A percentile compares a stretch with the other conserved stretches of the same genome.
Evolutionary conservation across 2,113 vertebrate species (phyloP).

Genomic region (Saguinus midas): DNA sequence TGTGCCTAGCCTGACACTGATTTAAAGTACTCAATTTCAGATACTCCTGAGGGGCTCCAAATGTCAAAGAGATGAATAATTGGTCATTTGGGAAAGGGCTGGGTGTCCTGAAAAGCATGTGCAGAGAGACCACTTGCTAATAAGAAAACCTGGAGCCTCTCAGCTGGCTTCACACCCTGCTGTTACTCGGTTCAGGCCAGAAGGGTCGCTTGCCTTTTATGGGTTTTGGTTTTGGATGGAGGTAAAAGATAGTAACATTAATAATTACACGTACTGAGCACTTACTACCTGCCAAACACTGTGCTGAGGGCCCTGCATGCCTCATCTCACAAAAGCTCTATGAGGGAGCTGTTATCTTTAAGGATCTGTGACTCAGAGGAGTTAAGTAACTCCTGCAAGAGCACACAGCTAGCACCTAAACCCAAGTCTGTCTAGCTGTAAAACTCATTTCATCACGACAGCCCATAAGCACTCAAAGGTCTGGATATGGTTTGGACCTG

Average conservation of each 20-base stretch:
- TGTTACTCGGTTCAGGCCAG: not conserved
- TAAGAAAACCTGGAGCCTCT: no score
- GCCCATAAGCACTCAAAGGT: not conserved
- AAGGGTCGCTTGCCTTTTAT: not conserved
- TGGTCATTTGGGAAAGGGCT: not conserved
- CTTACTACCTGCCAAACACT: not conserved
- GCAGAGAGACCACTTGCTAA: no score
- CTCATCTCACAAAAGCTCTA: not conserved
- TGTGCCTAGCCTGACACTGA: no score
- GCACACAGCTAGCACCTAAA: not conserved
- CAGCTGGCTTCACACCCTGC: no score
- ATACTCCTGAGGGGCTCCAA: not conserved
- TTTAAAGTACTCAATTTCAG: not conserved
- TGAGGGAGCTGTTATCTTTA: not conserved
- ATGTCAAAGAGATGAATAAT: not conserved
- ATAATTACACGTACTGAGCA: not conserved
- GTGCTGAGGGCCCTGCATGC: fast-evolving
- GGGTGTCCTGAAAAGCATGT: not conserved
- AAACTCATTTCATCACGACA: not conserved
- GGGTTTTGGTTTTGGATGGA: not conserved
- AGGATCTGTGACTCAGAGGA: not conserved
- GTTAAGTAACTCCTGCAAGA: not conserved
- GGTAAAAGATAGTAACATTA: not conserved
- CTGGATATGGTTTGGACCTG: no score
- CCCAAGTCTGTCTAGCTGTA: not conserved